Conservation (phyloP, 2,113 vertebrate genomes). For the Entelurus aequoreus region DNA sequence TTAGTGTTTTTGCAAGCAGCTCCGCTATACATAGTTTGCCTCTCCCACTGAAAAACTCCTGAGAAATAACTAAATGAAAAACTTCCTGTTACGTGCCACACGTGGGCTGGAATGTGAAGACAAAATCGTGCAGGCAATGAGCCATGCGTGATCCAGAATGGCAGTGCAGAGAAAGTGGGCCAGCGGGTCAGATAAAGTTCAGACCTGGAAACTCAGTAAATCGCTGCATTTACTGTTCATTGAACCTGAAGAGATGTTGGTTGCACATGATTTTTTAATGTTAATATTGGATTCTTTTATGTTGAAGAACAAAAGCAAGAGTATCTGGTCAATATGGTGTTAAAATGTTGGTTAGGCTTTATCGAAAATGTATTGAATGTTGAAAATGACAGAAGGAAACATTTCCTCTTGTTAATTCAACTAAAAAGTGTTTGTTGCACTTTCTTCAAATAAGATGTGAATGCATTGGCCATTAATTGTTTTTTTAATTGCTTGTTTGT, state of each 20-base stretch:
- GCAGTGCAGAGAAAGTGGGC: conserved; percentile 1
- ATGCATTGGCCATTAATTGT: no score
- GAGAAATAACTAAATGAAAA: neutral
- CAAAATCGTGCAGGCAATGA: neutral
- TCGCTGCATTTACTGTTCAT: neutral
- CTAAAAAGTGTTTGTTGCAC: no score
- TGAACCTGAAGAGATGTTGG: neutral
- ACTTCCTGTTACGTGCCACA: conserved; percentile 7
- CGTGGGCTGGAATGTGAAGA: conserved; percentile 3
- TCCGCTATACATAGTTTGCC: neutral
- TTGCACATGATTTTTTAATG: neutral
- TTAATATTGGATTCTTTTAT: no score
- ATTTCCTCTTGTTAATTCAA: no score
- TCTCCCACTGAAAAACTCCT: neutral
- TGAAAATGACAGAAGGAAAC: no score
- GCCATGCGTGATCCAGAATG: conserved; percentile 16
- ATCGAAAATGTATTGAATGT: no score
- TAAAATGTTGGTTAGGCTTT: no score
- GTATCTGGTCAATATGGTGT: no score
- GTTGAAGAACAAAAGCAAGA: no score
- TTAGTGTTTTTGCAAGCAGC: no score
- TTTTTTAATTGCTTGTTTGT: no score
- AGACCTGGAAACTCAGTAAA: conserved; percentile 1
- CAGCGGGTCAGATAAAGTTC: conserved; percentile 18
- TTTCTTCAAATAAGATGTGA: no score